A percentile compares a stretch with the other conserved stretches of the same genome.
Evolutionary conservation across 2,113 vertebrate species (phyloP).

Genomic region (Melanostigma gelatinosum): DNA sequence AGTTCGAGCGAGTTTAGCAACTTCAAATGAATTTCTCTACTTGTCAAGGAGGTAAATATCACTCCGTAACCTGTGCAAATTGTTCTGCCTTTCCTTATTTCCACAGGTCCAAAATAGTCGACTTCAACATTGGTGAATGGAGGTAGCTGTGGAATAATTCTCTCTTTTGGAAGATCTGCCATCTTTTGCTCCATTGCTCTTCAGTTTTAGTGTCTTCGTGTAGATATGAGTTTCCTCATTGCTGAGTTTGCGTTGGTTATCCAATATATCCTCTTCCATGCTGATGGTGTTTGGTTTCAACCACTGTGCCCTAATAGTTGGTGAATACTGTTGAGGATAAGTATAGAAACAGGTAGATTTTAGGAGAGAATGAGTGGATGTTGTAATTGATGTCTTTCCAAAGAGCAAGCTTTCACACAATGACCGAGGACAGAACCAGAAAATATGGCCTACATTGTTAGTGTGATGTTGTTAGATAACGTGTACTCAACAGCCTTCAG

Average conservation of each 20-base stretch:
- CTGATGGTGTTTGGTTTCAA: neutral
- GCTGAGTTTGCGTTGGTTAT: neutral
- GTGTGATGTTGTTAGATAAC: no score
- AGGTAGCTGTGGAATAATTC: neutral
- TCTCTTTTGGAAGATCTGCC: neutral
- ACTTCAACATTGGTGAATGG: neutral
- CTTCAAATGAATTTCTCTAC: neutral
- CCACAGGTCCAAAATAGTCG: neutral
- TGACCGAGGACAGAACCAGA: no score
- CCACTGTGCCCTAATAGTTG: neutral
- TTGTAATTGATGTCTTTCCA: no score
- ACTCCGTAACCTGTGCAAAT: neutral
- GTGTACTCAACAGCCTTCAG: no score
- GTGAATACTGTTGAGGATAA: neutral
- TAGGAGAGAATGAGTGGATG: no score
- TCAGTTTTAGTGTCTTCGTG: neutral
- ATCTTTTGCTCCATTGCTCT: conserved; percentile 1
- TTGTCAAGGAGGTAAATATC: neutral
- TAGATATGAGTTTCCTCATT: conserved; percentile 11
- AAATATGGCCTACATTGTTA: no score
- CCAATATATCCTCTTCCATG: neutral
- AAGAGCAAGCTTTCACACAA: no score
- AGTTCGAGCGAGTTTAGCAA: neutral
- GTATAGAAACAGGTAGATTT: no score
- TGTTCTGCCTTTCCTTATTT: neutral